Evolutionary conservation across 1,140 invertebrate genomes (phyloP), one percentile per base, ranked within the genome.

Genomic region (Orius insidiosus): DNA sequence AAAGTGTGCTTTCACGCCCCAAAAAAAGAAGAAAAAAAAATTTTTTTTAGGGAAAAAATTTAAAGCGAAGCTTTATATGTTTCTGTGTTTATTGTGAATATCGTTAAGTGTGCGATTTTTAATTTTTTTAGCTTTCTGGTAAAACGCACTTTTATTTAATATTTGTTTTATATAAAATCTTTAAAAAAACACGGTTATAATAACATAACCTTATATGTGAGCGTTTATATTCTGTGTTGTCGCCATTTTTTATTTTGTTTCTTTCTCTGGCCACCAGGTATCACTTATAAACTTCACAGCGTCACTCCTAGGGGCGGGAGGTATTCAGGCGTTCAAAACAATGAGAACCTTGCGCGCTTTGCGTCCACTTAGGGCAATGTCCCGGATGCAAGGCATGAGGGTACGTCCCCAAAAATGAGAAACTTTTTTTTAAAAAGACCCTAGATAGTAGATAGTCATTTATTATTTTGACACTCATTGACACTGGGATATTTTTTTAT

Each of bases 311-410:
- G 86, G 87, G 65, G 85, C 83, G 64, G 85, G 86, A 64, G 85
- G 86, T 69, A 90, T 92, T 76, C 86, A 92, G 77, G 88, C 87
- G 67, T 92, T 93, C 80, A 92, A 92, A 84, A 92, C 88, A 65
- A 93, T 93, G 88, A 71, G 87, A 78, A 92, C 88, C 60, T 75
- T 93, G 61, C 78, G 88, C 71, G 88, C 88, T 65, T 76, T 94
- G 67, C 79, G 88, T 65, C 87, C 87, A 62, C 75, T 93, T 67
- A 80, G 86, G 71, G 88, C 87, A 64, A 86, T 94, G 83, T 89
- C 86, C 69, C 78, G 87, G 69, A 90, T 92, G 85, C 87, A 94
- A 76, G 88, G 88, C 69, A 93, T 93, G 88, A 83, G 87, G 80
- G 87, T 92, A 86, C 72, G 83, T 81, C 15, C 7, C 10, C n/a